Evolutionary conservation across 30 jellyfish, hydroid and myxozoan species (phyloP).

Genomic region (Aurelia coerulea): DNA sequence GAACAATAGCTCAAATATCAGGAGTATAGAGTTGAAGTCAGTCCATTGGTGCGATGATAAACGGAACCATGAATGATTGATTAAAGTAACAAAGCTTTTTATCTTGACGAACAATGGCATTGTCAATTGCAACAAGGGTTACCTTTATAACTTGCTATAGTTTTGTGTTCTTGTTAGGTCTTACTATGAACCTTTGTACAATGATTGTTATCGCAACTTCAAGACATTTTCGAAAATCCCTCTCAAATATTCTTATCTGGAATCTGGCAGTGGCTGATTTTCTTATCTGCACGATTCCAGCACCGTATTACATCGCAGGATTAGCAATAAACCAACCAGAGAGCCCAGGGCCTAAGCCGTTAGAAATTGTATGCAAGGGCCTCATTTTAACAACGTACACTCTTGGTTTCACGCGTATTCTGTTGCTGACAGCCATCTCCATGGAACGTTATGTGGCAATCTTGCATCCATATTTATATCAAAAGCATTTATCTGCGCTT

Average conservation of each 20-base stretch:
- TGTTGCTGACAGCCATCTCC: constrained; percentile 39
- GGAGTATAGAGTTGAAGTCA: too few species aligned
- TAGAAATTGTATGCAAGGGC: constrained; percentile 31
- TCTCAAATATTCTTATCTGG: constrained; percentile 39
- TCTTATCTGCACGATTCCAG: constrained; percentile 32
- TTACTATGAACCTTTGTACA: constrained; percentile 11
- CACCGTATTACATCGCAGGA: constrained; percentile 44
- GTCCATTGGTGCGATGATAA: too few species aligned
- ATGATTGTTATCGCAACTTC: constrained; percentile 29
- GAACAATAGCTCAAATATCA: too few species aligned
- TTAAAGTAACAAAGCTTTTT: too few species aligned
- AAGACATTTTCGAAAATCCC: constrained; percentile 24
- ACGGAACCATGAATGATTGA: too few species aligned
- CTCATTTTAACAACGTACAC: constrained; percentile 31
- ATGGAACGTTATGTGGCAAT: constrained; percentile 51
- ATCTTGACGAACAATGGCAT: neutral
- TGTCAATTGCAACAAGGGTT: neutral
- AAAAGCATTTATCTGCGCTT: neutral
- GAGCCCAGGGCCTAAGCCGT: constrained; percentile 7
- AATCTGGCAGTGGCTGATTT: constrained; percentile 50
- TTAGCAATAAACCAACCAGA: constrained; percentile 19
- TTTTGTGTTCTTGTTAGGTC: constrained; percentile 31
- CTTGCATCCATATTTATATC: constrained; percentile 37
- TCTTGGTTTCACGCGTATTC: constrained; percentile 50
- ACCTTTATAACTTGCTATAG: constrained; percentile 25